phyloP scores from a whole-genome alignment of 2,888 invertebrate species.

The Agapetus fuscipes region DNA sequence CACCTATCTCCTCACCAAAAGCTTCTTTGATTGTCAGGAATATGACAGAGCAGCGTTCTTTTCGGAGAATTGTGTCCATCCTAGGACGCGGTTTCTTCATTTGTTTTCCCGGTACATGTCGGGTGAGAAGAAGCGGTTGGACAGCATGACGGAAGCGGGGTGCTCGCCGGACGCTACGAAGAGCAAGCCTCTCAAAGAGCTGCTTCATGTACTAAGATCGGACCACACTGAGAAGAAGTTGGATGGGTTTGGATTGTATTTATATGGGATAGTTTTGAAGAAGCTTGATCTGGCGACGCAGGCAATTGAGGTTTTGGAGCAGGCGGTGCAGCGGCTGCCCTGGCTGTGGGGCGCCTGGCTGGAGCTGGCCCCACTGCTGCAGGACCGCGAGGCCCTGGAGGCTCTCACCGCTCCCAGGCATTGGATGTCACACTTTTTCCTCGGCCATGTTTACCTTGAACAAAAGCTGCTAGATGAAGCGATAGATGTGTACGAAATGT shows the following conservation, averaged over 20 bases:
- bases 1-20: constrained; percentile 68
- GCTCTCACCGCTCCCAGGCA: constrained; percentile 65
- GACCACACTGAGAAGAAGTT: constrained; percentile 52
- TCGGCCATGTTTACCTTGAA: constrained; percentile 83
- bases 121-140: constrained; percentile 80
- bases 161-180: constrained; percentile 50
- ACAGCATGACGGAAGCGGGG: constrained; percentile 48
- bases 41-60: constrained; percentile 83
- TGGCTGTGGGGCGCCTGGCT: constrained; percentile 94
- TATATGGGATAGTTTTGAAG: constrained; percentile 86
- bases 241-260: constrained; percentile 81
- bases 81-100: constrained; percentile 72
- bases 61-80: constrained; percentile 56
- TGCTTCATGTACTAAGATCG: constrained; percentile 47
- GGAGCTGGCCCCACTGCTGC: constrained; percentile 77
- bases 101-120: constrained; percentile 82
- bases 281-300: constrained; percentile 71
- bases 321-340: constrained; percentile 69
- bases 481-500: constrained; percentile 66
- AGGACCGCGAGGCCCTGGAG: constrained; percentile 67
- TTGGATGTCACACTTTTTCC: constrained; percentile 92
- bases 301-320: constrained; percentile 69
- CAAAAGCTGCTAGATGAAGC: constrained; percentile 86
- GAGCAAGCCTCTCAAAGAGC: constrained; percentile 43
- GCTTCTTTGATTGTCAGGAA: constrained; percentile 84